phyloP scores from a whole-genome alignment of 2,888 invertebrate species.

The Drosophila meridiana region DNA sequence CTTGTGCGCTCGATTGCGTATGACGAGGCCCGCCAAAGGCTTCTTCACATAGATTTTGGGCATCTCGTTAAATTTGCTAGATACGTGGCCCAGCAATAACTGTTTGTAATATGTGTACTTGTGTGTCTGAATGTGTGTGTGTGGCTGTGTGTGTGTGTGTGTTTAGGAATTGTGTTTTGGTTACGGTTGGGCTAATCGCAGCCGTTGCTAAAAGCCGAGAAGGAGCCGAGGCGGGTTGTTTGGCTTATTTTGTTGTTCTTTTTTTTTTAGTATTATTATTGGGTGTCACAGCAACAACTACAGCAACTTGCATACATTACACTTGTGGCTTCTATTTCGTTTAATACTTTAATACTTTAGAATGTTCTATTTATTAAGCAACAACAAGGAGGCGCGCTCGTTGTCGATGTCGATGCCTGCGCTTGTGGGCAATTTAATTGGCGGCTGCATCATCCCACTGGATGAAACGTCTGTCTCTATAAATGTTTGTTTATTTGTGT shows the following conservation, averaged over 20 bases:
- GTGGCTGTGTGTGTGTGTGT: not conserved
- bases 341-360: slow-evolving; percentile 28
- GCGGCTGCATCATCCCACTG: slow-evolving; percentile 60
- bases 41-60: slow-evolving; percentile 86
- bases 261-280: slow-evolving; percentile 15
- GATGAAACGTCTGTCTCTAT: slow-evolving; percentile 1
- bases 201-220: slow-evolving; percentile 19
- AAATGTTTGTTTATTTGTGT: not conserved
- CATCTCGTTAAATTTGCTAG: slow-evolving; percentile 69
- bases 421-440: slow-evolving; percentile 52
- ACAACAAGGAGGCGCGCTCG: slow-evolving; percentile 63
- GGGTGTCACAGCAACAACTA: slow-evolving; percentile 43
- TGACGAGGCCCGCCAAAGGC: slow-evolving; percentile 92
- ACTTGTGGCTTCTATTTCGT: slow-evolving; percentile 33
- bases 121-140: not conserved
- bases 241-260: not conserved
- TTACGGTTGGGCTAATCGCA: slow-evolving; percentile 24
- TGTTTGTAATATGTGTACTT: slow-evolving; percentile 2
- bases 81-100: slow-evolving; percentile 51
- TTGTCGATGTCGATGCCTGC: slow-evolving; percentile 51
- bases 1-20: slow-evolving; percentile 94
- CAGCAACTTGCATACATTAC: slow-evolving; percentile 54
- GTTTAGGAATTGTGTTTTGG: slow-evolving; percentile 7
- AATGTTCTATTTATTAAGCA: slow-evolving; percentile 54
- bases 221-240: slow-evolving; percentile 14